Conservation (phyloP, 1,140 invertebrate species). For the Trissolcus basalis region DNA sequence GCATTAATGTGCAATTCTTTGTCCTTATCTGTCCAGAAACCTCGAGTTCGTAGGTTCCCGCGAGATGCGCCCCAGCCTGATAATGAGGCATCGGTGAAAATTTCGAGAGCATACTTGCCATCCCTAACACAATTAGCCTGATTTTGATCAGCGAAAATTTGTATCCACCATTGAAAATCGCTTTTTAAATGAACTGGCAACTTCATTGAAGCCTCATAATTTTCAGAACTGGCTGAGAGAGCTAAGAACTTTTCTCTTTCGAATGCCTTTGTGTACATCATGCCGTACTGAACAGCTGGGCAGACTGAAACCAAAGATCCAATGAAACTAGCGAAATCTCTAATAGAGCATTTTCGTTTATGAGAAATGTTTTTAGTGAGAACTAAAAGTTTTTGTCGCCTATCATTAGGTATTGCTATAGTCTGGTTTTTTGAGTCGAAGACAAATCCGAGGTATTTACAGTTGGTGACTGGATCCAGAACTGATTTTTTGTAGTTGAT, state of each 20-base stretch:
- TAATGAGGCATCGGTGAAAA: background rate
- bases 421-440: slow-evolving; percentile 4
- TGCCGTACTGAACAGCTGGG: background rate
- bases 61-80: background rate
- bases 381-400: background rate
- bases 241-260: background rate
- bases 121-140: background rate
- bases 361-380: too few species aligned
- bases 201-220: background rate
- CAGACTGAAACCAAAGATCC: background rate
- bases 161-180: background rate
- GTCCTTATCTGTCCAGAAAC: background rate
- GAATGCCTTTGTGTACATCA: background rate
- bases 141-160: background rate
- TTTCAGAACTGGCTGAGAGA: background rate
- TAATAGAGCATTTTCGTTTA: background rate
- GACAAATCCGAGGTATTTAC: slow-evolving; percentile 13
- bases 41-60: background rate
- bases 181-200: background rate
- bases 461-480: slow-evolving; percentile 1
- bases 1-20: background rate
- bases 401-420: background rate
- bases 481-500: slow-evolving; percentile 14
- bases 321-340: background rate
- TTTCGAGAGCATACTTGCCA: background rate